phyloP scores from a whole-genome alignment of 64 coral and sea anemone species.

The Montipora capricornis region DNA sequence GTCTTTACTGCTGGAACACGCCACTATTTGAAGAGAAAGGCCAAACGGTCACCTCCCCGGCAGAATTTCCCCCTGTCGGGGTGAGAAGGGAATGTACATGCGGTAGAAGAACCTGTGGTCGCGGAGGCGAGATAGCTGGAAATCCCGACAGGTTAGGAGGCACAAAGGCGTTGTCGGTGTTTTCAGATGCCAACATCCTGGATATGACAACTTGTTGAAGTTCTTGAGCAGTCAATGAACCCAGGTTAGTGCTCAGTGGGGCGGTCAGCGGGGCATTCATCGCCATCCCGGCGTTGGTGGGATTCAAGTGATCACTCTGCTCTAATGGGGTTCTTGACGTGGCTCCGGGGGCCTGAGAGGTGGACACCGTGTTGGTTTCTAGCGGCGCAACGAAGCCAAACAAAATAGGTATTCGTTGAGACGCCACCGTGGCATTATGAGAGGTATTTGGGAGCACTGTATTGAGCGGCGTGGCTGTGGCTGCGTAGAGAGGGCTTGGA shows the following conservation, averaged over 20 bases:
- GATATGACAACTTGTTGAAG: conserved; percentile 43
- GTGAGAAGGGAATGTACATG: conserved; percentile 35
- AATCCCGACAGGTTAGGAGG: background rate
- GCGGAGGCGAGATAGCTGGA: background rate
- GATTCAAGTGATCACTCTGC: background rate
- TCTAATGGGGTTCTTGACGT: background rate
- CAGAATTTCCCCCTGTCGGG: conserved; percentile 1
- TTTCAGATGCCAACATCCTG: conserved; percentile 21
- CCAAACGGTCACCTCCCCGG: conserved; percentile 29
- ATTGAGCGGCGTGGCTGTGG: conserved; percentile 6
- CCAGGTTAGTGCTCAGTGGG: background rate
- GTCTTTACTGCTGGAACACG: background rate
- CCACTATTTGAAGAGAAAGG: conserved; percentile 11
- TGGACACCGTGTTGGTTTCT: background rate
- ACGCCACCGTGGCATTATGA: background rate
- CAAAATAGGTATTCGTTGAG: background rate
- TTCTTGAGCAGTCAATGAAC: conserved; percentile 3
- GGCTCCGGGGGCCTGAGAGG: background rate
- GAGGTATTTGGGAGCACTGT: background rate
- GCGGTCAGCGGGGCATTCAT: background rate
- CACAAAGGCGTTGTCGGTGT: background rate
- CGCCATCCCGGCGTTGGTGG: background rate
- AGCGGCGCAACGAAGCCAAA: background rate
- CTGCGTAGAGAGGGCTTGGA: conserved; percentile 3
- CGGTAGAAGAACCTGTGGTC: conserved; percentile 25